Evolutionary conservation across 2,113 vertebrate species (phyloP), one percentile per base, ranked within the genome.

Genomic region (Lucifuga dentata): DNA sequence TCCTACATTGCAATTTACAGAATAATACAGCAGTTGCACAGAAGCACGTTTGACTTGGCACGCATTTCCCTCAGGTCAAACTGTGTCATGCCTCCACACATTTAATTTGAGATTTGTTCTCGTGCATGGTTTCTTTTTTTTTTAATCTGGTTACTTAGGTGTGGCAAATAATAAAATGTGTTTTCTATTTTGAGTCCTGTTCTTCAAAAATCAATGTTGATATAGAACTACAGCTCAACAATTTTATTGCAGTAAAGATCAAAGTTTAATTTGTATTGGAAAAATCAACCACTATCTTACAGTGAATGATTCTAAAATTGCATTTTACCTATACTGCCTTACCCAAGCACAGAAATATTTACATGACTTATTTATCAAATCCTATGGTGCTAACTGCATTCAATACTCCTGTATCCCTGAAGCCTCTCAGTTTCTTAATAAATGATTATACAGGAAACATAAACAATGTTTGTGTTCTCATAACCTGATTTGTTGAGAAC

Each of bases 321-420:
- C 11, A 62, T 53, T 76, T 35, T n/a, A n/a, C 35, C 60, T 23
- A 12, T 40, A 52, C 19, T 48, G 21, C 13, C 20, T 4, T 36
- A 11, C 17, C 16, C 17, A 15, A 51, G 40, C 24, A 11, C 8
- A 29, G 1, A 26, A 48, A 38, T 67, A 63, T 52, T 61, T 68
- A 24, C 24, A 10, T 72, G 53, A 36, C 20, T 76, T 41, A 17
- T 76, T 76, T 73, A 38, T 26, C 68, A 58, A 66, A 64, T 16
- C 33, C n/a, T 90, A 88, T 87, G 92, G 86, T 91, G 88, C 91
- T 93, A 94, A 91, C 91, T 92, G 93, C 92, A 93, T 92, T 90
- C 84, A 29, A 29, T 29, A 29, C 7, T 3, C 91, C 52, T 41
- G 89, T 73, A 82, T 81, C 74, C 86, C 92, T 90, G 89, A 90